phyloP scores from a whole-genome alignment of 2,113 vertebrate genomes.

The Nanger granti region DNA sequence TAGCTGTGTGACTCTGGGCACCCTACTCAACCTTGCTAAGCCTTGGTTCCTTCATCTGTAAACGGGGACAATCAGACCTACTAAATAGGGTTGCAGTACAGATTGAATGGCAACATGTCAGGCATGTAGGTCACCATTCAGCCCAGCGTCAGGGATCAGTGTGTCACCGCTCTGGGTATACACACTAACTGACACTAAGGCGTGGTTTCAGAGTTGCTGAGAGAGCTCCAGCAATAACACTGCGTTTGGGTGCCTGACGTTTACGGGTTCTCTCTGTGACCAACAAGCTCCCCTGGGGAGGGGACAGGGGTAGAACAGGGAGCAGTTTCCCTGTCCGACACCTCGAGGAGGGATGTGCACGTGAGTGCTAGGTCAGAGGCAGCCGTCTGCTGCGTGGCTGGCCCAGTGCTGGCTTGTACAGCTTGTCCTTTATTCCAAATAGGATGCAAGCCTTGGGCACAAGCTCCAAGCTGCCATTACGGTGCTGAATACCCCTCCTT shows the following conservation, averaged over 20 bases:
- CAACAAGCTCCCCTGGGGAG: background rate
- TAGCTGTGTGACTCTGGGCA: background rate
- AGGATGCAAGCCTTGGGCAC: background rate
- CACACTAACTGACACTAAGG: background rate
- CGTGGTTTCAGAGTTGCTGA: background rate
- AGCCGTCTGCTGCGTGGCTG: background rate
- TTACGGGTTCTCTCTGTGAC: background rate
- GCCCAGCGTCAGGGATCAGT: background rate
- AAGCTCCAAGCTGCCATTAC: background rate
- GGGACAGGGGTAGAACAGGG: background rate
- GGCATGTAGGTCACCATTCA: background rate
- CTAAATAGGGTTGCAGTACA: background rate
- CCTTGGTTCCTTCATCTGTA: background rate
- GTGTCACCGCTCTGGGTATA: background rate
- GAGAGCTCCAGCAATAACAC: background rate
- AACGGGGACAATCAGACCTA: background rate
- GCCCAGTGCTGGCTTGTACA: background rate
- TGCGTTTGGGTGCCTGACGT: background rate
- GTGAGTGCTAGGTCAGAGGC: background rate
- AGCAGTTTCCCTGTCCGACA: background rate
- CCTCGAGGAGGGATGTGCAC: background rate
- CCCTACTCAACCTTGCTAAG: background rate
- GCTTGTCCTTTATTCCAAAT: background rate
- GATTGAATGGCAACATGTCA: background rate
- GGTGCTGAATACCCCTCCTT: background rate